Evolutionary conservation across 1,140 invertebrate species (phyloP).

Genomic region (Yoshiicerus persimilis): DNA sequence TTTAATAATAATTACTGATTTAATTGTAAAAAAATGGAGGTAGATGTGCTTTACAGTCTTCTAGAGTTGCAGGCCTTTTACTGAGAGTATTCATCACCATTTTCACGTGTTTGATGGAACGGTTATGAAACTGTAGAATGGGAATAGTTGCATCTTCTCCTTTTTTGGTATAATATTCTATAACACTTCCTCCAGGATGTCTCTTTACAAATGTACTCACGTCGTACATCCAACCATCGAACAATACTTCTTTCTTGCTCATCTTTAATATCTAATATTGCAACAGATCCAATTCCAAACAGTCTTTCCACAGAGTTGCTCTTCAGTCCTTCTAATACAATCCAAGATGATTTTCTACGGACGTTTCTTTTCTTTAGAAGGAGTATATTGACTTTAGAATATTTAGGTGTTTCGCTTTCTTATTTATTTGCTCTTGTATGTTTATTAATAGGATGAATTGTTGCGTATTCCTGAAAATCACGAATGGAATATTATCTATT

Average conservation of each 20-base stretch:
- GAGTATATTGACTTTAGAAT: too few species aligned
- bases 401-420: too few species aligned
- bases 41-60: slow-evolving; percentile 25
- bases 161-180: slow-evolving; percentile 36
- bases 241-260: slow-evolving; percentile 38
- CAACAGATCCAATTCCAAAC: too few species aligned
- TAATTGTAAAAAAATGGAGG: neutral
- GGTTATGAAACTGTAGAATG: slow-evolving; percentile 36
- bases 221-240: slow-evolving; percentile 39
- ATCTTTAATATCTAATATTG: neutral
- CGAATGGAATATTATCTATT: too few species aligned
- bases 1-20: neutral
- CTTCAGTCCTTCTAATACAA: too few species aligned
- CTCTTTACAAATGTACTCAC: slow-evolving; percentile 25
- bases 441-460: too few species aligned
- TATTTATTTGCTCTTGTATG: too few species aligned
- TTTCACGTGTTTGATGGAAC: slow-evolving; percentile 23
- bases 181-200: slow-evolving; percentile 40
- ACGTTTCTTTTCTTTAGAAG: too few species aligned
- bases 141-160: slow-evolving; percentile 40
- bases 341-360: too few species aligned
- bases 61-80: slow-evolving; percentile 12
- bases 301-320: too few species aligned
- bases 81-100: slow-evolving; percentile 21
- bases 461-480: too few species aligned